Evolutionary conservation across 1,140 invertebrate species (phyloP), one percentile per base, ranked within the genome.

Genomic region (Magallana ariakensis): DNA sequence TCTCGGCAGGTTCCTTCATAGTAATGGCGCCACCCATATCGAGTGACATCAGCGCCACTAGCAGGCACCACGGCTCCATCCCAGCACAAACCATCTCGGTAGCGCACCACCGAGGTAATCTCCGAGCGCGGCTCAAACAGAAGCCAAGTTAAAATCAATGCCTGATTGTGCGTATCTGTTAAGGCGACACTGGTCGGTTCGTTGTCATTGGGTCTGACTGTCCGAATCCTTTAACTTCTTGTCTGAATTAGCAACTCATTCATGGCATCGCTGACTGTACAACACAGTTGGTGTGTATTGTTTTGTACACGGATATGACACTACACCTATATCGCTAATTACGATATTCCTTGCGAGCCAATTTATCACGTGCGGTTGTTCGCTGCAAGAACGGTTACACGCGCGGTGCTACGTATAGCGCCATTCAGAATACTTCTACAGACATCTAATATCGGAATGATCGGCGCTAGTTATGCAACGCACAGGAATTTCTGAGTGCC

Each of bases 1-100:
- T 83, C 70, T 87, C 85, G 11, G n/a, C 85, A 19, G 85, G 85
- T 75, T 87, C 66, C 19, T 26, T 22, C 11, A 11, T 75, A 26
- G 22, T 75, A 19, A 75, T 10, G 22, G 22, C 19, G 33, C 66
- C 66, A 75, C 66, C 66, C 22, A 75, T 7, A 26, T 26, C 19
- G 33, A 46, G 33, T 11, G 22, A 19, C 26, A 75, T 26, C 9
- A 33, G 22, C 19, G 33, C 66, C 66, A 75, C 22, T 26, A 75
- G 13, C 26, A 26, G 13, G 33, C 66, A 75, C 13, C 22, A 75
- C 19, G 22, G 22, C 7, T 26, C 66, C 66, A 75, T 75, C 9
- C 13, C 22, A 13, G 22, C 26, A 4, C 33, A 26, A 13, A 46
- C 19, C 10, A 26, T 46, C 22, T 15, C 58, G 15, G 19, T n/a